Percentiles rank a stretch among this genome's conserved stretches.
These are phyloP conservation scores for Theocolax elegans DNA, from an alignment of 1,140 invertebrate genomes.

Conservation along the genomic window DNA sequence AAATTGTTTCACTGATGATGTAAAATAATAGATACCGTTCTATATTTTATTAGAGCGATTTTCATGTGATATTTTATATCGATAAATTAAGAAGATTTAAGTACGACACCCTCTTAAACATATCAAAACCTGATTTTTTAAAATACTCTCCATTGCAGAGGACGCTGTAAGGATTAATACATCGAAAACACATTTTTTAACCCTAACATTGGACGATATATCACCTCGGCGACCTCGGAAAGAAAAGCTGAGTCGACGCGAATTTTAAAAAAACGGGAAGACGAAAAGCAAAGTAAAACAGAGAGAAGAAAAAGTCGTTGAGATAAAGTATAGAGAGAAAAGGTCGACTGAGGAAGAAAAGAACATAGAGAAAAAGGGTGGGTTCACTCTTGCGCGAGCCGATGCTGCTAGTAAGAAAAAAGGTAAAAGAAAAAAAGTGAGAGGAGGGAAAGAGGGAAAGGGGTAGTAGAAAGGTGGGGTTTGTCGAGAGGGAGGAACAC, in stretches of 20 bases:
- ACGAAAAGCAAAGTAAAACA: constrained; percentile 16
- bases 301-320: constrained; percentile 11
- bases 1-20: too few relatives aligned
- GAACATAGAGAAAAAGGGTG: constrained; percentile 14
- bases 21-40: too few relatives aligned
- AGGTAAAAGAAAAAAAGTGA: constrained; percentile 23
- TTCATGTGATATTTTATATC: too few relatives aligned
- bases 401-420: background rate
- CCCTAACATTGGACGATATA: too few relatives aligned
- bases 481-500: constrained; percentile 44
- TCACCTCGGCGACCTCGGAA: too few relatives aligned
- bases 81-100: too few relatives aligned
- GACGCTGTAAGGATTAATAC: too few relatives aligned
- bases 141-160: too few relatives aligned
- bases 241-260: constrained; percentile 39
- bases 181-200: too few relatives aligned
- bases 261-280: constrained; percentile 2
- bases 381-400: constrained; percentile 1
- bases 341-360: background rate
- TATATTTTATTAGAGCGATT: too few relatives aligned
- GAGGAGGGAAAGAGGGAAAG: constrained; percentile 38
- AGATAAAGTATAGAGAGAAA: constrained; percentile 20
- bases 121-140: too few relatives aligned
- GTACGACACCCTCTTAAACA: too few relatives aligned
- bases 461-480: constrained; percentile 44